phyloP scores from a whole-genome alignment of 1,140 invertebrate genomes.

The Marisa cornuarietis region DNA sequence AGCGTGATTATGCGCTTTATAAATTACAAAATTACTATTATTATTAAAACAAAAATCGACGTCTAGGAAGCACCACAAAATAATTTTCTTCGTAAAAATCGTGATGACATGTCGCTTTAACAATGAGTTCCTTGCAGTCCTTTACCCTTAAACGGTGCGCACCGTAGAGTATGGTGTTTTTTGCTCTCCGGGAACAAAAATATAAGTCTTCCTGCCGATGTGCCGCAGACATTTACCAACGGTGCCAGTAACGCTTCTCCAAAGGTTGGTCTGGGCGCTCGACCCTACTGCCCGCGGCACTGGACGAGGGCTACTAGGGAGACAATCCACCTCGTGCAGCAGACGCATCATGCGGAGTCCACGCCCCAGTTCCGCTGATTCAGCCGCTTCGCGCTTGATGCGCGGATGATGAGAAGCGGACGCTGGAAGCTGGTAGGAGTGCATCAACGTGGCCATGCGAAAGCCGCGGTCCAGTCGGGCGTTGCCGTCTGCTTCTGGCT shows the following conservation, averaged over 20 bases:
- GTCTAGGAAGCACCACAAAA: too few species aligned
- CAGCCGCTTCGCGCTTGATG: constrained; percentile 54
- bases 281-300: constrained; percentile 37
- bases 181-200: constrained; percentile 30
- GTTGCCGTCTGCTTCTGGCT: constrained; percentile 50
- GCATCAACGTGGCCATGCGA: constrained; percentile 48
- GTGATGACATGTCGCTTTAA: too few species aligned
- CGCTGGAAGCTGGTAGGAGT: constrained; percentile 40
- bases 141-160: too few species aligned
- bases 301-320: constrained; percentile 40
- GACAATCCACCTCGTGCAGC: constrained; percentile 45
- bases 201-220: constrained; percentile 23
- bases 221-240: constrained; percentile 20
- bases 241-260: constrained; percentile 44
- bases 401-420: constrained; percentile 45
- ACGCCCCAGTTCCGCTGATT: constrained; percentile 45
- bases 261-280: constrained; percentile 43
- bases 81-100: too few species aligned
- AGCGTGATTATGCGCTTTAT: too few species aligned
- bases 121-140: too few species aligned
- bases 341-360: constrained; percentile 51
- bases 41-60: too few species aligned
- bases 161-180: constrained; percentile 8
- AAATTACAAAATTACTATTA: too few species aligned
- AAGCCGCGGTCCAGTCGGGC: constrained; percentile 46